phyloP scores from a whole-genome alignment of 2,888 invertebrate genomes.

The Fragum whitleyi region DNA sequence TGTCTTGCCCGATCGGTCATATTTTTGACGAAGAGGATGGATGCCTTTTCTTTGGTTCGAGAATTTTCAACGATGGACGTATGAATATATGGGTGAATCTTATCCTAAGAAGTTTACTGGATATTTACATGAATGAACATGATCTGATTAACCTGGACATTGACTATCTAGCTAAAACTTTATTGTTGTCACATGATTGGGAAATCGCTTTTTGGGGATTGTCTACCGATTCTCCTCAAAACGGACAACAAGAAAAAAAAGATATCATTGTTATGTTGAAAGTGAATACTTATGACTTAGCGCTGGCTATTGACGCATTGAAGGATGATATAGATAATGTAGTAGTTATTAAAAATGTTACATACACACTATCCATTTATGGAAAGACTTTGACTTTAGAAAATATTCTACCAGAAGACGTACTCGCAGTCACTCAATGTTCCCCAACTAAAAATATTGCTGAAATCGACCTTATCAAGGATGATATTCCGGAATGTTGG shows the following conservation, averaged over 20 bases:
- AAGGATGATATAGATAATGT: not conserved
- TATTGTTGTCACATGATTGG: not conserved
- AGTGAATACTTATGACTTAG: not conserved
- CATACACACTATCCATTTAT: not conserved
- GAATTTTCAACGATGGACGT: not conserved
- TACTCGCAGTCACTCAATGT: not conserved
- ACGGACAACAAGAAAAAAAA: not conserved
- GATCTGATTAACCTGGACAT: too few relatives aligned
- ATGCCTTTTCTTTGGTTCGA: not conserved
- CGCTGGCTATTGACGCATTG: not conserved
- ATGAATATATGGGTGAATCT: not conserved
- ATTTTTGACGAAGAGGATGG: not conserved
- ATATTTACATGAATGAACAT: too few relatives aligned
- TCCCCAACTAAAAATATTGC: not conserved
- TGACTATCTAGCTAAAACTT: too few relatives aligned
- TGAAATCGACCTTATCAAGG: not conserved
- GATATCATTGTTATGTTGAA: not conserved
- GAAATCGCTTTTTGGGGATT: not conserved
- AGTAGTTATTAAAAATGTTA: not conserved
- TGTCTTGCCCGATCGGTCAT: not conserved
- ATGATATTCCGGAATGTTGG: not conserved
- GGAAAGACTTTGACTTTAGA: not conserved
- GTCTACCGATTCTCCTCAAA: not conserved
- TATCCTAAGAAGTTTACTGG: not conserved
- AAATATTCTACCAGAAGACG: not conserved